These are phyloP conservation scores for Sula dactylatra DNA, from an alignment of 2,113 vertebrate species.

Conservation along the genomic window DNA sequence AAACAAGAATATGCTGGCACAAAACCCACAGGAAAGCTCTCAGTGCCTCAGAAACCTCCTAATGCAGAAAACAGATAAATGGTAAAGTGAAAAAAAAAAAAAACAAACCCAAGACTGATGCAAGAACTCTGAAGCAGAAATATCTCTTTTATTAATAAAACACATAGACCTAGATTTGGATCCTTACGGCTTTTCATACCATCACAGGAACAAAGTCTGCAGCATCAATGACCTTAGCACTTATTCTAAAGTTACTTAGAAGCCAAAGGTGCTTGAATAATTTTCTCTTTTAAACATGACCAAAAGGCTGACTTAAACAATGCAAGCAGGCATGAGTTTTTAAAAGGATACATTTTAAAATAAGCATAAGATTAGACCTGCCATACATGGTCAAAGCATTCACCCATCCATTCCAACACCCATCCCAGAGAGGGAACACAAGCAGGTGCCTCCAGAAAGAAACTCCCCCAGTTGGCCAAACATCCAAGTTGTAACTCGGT, in stretches of 20 bases:
- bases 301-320: background rate
- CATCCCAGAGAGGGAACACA: rapidly evolving
- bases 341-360: background rate
- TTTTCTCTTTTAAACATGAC: background rate
- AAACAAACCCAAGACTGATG: background rate
- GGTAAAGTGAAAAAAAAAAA: background rate
- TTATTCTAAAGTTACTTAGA: background rate
- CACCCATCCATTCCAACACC: background rate
- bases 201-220: background rate
- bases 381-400: background rate
- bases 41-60: background rate
- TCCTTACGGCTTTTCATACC: rapidly evolving
- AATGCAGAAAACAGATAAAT: background rate
- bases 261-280: background rate
- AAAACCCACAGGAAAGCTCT: background rate
- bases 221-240: background rate
- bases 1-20: background rate
- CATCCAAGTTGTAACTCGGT: background rate
- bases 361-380: background rate
- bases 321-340: rapidly evolving
- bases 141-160: background rate
- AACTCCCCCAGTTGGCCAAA: background rate
- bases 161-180: background rate
- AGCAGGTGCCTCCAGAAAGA: background rate
- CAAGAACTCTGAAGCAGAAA: background rate